These are phyloP conservation scores for Microcaecilia unicolor DNA, from an alignment of 2,797 vertebrate species.

Conservation along the genomic window DNA sequence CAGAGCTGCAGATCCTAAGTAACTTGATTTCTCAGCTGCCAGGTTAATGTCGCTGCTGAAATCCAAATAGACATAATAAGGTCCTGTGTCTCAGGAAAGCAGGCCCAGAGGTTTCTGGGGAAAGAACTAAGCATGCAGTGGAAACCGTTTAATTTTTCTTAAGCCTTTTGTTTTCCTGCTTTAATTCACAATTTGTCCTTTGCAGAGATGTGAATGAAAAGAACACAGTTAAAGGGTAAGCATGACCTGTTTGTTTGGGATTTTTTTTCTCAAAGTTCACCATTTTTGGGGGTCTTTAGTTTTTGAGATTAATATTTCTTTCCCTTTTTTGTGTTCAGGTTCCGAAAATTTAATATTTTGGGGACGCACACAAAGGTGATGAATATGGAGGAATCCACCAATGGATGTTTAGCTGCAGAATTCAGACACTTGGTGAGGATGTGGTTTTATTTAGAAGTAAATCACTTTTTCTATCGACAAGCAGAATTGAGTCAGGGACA, in stretches of 20 bases:
- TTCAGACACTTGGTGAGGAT: slow-evolving; percentile 82
- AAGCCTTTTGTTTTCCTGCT: slow-evolving; percentile 6
- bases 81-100: too few relatives aligned
- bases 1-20: too few relatives aligned
- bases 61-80: too few relatives aligned
- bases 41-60: too few relatives aligned
- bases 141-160: too few relatives aligned
- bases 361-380: slow-evolving; percentile 90
- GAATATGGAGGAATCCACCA: slow-evolving; percentile 96
- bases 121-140: too few relatives aligned
- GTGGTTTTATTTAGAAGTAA: too few relatives aligned
- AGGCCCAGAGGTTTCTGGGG: too few relatives aligned
- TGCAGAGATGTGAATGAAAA: slow-evolving; percentile 78
- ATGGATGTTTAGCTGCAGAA: slow-evolving; percentile 87
- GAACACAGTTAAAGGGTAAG: slow-evolving; percentile 74
- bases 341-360: slow-evolving; percentile 90
- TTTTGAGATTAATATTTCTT: not conserved
- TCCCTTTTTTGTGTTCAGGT: slow-evolving; percentile 42
- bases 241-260: not conserved
- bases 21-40: too few relatives aligned
- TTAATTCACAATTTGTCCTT: not conserved
- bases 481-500: too few relatives aligned
- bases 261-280: not conserved
- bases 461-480: too few relatives aligned
- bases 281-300: not conserved